These are phyloP conservation scores for Todiramphus chloris DNA, from an alignment of 2,113 vertebrate genomes.

Conservation along the genomic window DNA sequence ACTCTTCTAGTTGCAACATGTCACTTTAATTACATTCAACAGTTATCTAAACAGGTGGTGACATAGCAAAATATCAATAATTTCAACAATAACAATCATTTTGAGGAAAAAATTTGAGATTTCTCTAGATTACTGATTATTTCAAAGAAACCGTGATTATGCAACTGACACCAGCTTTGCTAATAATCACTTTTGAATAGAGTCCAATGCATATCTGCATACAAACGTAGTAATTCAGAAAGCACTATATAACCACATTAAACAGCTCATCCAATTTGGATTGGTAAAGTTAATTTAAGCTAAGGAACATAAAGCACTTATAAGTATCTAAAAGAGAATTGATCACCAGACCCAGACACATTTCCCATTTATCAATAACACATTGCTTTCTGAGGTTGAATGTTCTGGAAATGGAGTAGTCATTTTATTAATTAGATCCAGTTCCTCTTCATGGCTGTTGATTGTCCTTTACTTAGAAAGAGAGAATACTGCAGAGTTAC, in stretches of 20 bases:
- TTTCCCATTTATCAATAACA: constrained; percentile 53
- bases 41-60: not conserved
- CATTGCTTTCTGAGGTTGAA: constrained; percentile 11
- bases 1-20: not conserved
- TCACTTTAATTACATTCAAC: constrained; percentile 6
- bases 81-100: not conserved
- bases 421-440: constrained; percentile 29
- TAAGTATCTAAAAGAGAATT: constrained; percentile 30
- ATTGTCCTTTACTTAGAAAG: constrained; percentile 31
- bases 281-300: constrained; percentile 55
- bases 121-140: not conserved
- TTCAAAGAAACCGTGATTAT: not conserved
- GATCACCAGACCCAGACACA: constrained; percentile 17
- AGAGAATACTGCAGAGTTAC: not conserved
- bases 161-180: not conserved
- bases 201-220: constrained; percentile 12
- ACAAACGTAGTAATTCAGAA: constrained; percentile 23
- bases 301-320: constrained; percentile 53
- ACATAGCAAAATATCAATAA: not conserved
- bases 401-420: constrained; percentile 6
- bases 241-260: constrained; percentile 14
- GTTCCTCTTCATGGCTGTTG: constrained; percentile 21
- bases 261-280: constrained; percentile 37
- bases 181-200: not conserved
- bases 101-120: not conserved